phyloP scores from a whole-genome alignment of 2,888 invertebrate species.

The Xestobium rufovillosum region DNA sequence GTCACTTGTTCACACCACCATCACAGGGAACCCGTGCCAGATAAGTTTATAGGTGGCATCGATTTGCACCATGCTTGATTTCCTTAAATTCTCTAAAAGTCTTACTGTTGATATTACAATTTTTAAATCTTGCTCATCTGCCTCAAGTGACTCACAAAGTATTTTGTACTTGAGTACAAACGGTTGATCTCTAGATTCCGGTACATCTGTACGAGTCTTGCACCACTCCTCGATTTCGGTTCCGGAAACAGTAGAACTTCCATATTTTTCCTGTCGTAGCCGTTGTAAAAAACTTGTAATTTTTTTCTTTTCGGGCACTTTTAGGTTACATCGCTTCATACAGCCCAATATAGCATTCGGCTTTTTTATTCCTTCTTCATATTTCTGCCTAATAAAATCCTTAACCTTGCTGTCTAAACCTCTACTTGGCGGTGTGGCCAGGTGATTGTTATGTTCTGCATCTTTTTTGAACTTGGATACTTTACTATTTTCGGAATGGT shows the following conservation, averaged over 20 bases:
- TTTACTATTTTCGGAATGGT: not conserved
- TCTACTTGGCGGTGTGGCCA: too few species aligned
- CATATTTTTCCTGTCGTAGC: not conserved
- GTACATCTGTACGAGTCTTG: not conserved
- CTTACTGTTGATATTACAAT: too few species aligned
- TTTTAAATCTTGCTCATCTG: slow-evolving; percentile 3
- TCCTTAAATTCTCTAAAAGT: not conserved
- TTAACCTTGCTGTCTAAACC: not conserved
- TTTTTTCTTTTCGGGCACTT: not conserved
- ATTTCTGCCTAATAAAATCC: not conserved
- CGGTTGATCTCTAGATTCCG: not conserved
- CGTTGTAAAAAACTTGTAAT: slow-evolving; percentile 2
- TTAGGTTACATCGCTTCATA: not conserved
- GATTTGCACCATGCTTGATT: not conserved
- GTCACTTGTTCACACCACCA: slow-evolving; percentile 2
- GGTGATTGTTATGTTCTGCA: too few species aligned
- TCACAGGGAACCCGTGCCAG: not conserved
- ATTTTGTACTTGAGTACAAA: not conserved
- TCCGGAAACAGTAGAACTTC: not conserved
- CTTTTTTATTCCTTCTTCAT: not conserved
- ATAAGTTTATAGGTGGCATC: slow-evolving; percentile 6
- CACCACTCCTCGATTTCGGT: slow-evolving; percentile 2
- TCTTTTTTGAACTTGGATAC: too few species aligned
- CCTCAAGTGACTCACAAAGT: not conserved
- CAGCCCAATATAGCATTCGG: not conserved